phyloP scores from a whole-genome alignment of 2,113 vertebrate species.

The Vombatus ursinus region DNA sequence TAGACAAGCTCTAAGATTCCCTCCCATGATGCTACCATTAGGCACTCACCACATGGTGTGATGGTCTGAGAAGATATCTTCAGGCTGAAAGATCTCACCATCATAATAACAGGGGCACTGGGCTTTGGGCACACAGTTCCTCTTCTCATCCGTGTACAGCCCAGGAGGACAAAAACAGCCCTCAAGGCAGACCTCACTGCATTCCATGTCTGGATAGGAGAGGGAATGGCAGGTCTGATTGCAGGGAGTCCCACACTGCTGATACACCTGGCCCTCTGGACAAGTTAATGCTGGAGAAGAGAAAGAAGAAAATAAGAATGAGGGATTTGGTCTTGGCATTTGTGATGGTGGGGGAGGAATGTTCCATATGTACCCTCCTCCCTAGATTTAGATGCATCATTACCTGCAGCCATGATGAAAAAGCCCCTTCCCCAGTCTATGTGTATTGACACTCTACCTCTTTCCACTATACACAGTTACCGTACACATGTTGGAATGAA shows the following conservation, averaged over 20 bases:
- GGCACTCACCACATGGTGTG: slow-evolving; percentile 91
- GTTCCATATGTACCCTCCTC: neutral
- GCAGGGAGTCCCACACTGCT: slow-evolving; percentile 89
- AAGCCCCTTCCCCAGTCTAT: neutral
- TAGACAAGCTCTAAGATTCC: neutral
- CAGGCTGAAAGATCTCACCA: slow-evolving; percentile 94
- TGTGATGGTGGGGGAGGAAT: neutral
- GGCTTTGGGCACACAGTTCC: slow-evolving; percentile 90
- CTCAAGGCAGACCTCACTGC: slow-evolving; percentile 88
- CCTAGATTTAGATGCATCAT: neutral
- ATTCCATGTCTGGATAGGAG: slow-evolving; percentile 87
- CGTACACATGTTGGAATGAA: neutral
- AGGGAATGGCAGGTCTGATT: slow-evolving; percentile 92
- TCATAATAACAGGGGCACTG: slow-evolving; percentile 94
- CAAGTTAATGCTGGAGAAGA: slow-evolving; percentile 88
- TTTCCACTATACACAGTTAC: neutral
- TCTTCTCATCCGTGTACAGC: slow-evolving; percentile 87
- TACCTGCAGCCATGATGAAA: neutral
- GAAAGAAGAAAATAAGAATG: rapidly evolving
- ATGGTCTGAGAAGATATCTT: slow-evolving; percentile 92
- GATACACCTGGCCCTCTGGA: slow-evolving; percentile 88
- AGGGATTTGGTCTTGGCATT: neutral
- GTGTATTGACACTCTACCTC: neutral
- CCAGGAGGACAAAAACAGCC: slow-evolving; percentile 94
- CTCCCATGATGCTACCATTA: rapidly evolving